These are phyloP conservation scores for Hydrolagus affinis DNA, from an alignment of 2,113 vertebrate genomes.

Conservation along the genomic window DNA sequence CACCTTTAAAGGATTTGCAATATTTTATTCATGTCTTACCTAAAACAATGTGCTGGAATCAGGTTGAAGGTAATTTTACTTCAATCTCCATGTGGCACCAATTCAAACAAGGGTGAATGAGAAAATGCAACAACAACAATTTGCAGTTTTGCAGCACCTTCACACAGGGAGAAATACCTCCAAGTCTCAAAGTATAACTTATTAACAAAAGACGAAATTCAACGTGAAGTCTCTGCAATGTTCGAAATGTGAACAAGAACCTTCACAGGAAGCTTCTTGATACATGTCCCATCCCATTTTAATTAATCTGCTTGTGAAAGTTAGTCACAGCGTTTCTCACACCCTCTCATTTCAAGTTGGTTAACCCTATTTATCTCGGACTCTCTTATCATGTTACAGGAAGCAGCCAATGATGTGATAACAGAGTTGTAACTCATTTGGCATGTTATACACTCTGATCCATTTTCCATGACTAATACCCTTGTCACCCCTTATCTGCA, in stretches of 20 bases:
- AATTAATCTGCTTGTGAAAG: slow-evolving; percentile 25
- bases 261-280: slow-evolving; percentile 5
- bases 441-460: slow-evolving; percentile 8
- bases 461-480: slow-evolving; percentile 24
- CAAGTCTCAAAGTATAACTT: too few species aligned
- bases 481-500: background rate
- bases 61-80: background rate
- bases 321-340: slow-evolving; percentile 18
- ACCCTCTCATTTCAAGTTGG: slow-evolving; percentile 15
- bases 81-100: background rate
- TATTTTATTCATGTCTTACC: too few species aligned
- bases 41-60: too few species aligned
- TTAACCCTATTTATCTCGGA: slow-evolving; percentile 26
- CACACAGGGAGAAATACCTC: too few species aligned
- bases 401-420: background rate
- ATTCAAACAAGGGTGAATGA: background rate
- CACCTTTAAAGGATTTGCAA: too few species aligned
- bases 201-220: background rate
- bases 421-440: background rate
- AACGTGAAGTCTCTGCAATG: background rate
- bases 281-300: slow-evolving; percentile 1
- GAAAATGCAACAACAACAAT: background rate
- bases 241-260: slow-evolving; percentile 15
- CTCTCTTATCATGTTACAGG: slow-evolving; percentile 3
- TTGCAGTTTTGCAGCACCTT: too few species aligned